Evolutionary conservation across 2,797 vertebrate genomes (phyloP).

Genomic region (Rallus crepitans): DNA sequence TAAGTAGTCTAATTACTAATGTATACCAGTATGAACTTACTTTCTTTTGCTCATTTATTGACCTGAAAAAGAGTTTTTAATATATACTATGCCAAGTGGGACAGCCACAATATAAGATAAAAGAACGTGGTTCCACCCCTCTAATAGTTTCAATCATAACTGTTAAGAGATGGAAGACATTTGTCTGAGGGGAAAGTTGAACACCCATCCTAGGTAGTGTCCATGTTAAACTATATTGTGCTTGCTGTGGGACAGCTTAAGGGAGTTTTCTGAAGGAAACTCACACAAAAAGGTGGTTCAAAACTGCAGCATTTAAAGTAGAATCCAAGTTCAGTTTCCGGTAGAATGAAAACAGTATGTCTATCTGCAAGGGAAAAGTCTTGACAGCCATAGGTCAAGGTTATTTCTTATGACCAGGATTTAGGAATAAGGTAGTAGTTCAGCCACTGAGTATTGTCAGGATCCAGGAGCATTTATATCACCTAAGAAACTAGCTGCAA

Average conservation of each 20-base stretch:
- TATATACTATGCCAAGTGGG: background rate
- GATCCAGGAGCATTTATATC: background rate
- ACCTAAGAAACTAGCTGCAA: background rate
- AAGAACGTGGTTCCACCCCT: background rate
- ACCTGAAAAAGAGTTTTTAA: background rate
- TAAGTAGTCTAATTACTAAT: background rate
- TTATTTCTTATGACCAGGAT: background rate
- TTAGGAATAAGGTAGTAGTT: background rate
- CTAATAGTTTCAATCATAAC: background rate
- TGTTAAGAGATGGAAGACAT: background rate
- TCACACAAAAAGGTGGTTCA: background rate
- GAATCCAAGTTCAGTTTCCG: background rate
- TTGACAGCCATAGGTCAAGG: background rate
- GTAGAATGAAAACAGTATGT: background rate
- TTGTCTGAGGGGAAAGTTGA: background rate
- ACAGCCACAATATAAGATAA: background rate
- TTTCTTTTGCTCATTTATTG: background rate
- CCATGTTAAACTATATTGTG: background rate
- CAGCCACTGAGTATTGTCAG: background rate
- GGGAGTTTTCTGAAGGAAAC: background rate
- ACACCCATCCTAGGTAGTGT: background rate
- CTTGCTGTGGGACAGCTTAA: background rate
- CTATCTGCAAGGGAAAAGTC: background rate
- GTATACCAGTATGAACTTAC: accelerated
- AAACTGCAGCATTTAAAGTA: background rate